These are phyloP conservation scores for Hycleus phaleratus DNA, from an alignment of 1,140 invertebrate genomes.

Conservation along the genomic window DNA sequence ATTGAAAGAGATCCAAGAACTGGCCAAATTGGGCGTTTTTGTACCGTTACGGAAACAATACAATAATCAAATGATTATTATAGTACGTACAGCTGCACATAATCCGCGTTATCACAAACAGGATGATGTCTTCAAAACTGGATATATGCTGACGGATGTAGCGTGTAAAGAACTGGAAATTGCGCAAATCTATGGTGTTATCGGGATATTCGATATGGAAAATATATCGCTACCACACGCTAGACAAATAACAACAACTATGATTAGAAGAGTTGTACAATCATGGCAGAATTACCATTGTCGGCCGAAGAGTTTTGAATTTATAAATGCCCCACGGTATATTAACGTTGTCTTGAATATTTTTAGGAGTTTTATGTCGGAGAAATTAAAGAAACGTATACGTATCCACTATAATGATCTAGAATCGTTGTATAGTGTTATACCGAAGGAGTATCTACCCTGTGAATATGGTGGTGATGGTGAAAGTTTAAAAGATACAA, in stretches of 20 bases:
- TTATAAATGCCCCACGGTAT: conserved; percentile 60
- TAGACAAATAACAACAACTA: conserved; percentile 48
- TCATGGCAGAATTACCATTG: conserved; percentile 65
- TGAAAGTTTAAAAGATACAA: conserved; percentile 45
- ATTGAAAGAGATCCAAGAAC: conserved; percentile 47
- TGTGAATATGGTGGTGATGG: conserved; percentile 52
- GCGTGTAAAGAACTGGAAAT: conserved; percentile 44
- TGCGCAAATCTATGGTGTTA: conserved; percentile 50
- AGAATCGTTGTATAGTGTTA: conserved; percentile 39
- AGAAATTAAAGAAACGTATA: conserved; percentile 55
- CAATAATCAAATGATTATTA: conserved; percentile 47
- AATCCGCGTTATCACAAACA: conserved; percentile 48
- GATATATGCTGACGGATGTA: conserved; percentile 52
- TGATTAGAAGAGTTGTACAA: conserved; percentile 52
- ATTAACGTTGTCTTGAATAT: conserved; percentile 61
- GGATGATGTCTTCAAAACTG: conserved; percentile 52
- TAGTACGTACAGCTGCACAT: conserved; percentile 50
- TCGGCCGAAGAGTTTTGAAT: conserved; percentile 59
- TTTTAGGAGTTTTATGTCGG: conserved; percentile 62
- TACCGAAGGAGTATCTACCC: conserved; percentile 48
- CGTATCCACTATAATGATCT: conserved; percentile 44
- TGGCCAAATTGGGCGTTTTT: conserved; percentile 52
- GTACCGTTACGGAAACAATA: conserved; percentile 47
- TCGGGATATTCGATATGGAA: conserved; percentile 53
- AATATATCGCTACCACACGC: conserved; percentile 52